phyloP scores from a whole-genome alignment of 2,797 vertebrate species.

The Myotis myotis region DNA sequence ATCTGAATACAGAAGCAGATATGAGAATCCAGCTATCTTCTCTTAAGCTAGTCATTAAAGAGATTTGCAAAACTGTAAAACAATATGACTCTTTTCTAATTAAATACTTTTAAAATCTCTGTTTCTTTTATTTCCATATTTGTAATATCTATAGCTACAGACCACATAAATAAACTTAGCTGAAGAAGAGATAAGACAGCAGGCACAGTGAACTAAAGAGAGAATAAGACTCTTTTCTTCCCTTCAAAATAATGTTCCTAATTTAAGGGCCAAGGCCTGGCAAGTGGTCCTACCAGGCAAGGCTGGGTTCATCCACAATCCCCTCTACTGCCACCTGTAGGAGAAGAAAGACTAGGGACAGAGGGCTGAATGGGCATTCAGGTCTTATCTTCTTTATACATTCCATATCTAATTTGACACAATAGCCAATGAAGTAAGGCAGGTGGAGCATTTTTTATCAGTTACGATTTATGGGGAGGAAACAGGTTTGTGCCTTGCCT shows the following conservation, averaged over 20 bases:
- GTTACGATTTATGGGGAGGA: neutral
- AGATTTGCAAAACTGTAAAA: neutral
- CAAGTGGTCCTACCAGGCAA: neutral
- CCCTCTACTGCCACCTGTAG: neutral
- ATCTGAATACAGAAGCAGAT: conserved; percentile 3
- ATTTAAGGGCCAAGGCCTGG: neutral
- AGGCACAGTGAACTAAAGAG: neutral
- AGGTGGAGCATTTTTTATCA: conserved; percentile 15
- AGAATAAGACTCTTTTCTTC: neutral
- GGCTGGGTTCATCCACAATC: neutral
- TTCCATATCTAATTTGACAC: neutral
- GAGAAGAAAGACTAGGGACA: neutral
- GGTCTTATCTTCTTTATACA: neutral
- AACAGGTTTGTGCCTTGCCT: neutral
- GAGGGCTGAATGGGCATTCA: neutral
- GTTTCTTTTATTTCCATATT: too few relatives aligned
- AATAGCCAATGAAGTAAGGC: neutral
- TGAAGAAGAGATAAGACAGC: neutral
- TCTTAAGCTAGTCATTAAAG: neutral
- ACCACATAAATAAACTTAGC: neutral
- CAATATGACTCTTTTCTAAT: neutral
- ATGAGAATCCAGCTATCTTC: neutral
- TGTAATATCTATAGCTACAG: too few relatives aligned
- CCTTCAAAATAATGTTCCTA: neutral
- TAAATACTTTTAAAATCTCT: neutral